Conservation (phyloP, 2,888 invertebrate species). For the Zaprionus bogoriensis region DNA sequence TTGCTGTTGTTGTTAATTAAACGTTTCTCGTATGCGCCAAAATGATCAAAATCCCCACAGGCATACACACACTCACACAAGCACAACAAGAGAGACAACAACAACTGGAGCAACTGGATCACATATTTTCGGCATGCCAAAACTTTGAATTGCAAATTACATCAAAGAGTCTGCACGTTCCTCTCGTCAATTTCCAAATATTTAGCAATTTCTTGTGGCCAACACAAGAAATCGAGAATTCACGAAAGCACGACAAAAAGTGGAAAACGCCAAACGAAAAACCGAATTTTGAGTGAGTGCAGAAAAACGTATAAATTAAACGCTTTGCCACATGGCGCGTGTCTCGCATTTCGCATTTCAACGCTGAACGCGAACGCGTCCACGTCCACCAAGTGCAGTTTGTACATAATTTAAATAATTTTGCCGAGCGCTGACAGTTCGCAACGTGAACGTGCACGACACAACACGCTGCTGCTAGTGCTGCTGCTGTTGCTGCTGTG, state of each 20-base stretch:
- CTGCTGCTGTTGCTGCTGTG: too few relatives aligned
- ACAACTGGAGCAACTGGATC: slow-evolving; percentile 8
- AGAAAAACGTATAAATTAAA: slow-evolving; percentile 25
- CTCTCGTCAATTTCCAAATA: slow-evolving; percentile 24
- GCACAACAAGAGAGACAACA: slow-evolving; percentile 7
- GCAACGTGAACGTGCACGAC: slow-evolving; percentile 11
- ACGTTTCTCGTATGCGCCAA: slow-evolving; percentile 5
- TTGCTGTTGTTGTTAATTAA: slow-evolving; percentile 34
- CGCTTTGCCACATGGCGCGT: slow-evolving; percentile 57
- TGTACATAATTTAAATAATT: slow-evolving; percentile 72
- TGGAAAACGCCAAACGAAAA: background rate
- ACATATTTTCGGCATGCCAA: slow-evolving; percentile 41
- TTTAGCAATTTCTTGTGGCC: slow-evolving; percentile 48
- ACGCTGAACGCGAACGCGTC: slow-evolving; percentile 20
- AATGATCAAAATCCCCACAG: slow-evolving; percentile 1
- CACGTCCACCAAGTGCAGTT: slow-evolving; percentile 50
- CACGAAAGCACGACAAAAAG: too few relatives aligned
- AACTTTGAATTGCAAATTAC: slow-evolving; percentile 60
- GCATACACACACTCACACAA: too few relatives aligned
- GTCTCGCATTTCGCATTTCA: slow-evolving; percentile 70
- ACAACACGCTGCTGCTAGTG: slow-evolving; percentile 47
- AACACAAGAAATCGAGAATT: slow-evolving; percentile 24
- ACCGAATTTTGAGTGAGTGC: background rate
- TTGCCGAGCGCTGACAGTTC: slow-evolving; percentile 54
- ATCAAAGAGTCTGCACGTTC: slow-evolving; percentile 65